Evolutionary conservation across 2,113 vertebrate genomes (phyloP), one percentile per base, ranked within the genome.

Genomic region (Ranitomeya variabilis): DNA sequence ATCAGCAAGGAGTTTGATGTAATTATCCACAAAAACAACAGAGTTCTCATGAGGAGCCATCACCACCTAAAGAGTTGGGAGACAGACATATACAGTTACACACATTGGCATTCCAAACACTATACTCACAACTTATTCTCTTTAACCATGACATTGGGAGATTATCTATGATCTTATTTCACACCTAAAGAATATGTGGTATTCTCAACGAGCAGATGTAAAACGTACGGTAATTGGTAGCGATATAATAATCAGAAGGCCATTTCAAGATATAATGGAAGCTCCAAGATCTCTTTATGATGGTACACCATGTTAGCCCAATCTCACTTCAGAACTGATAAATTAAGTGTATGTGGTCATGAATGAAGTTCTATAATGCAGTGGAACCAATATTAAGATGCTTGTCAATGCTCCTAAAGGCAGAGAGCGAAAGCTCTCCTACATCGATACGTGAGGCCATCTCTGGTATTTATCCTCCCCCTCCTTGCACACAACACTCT

Each of bases 1-100:
- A 90, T 99, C 98, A 9, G 96, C 95, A n/a, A 99, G 96, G 21
- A 99, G 97, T 90, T 99, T 99, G 95, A 99, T 99, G 93, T 99
- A 99, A 93, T 99, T 99, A 93, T 99, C 98, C 3, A 99, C 98
- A 94, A 99, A 99, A 69, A 99, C 97, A 91, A 98, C 96, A 0
- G 96, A 87, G 0, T 97, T 97, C 91, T 99, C 98, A 0, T 99
- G 98, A 1, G 98, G 98, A 76, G 98, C 98, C 98, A 99, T 99
- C 91, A 99, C 98, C 80, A 99, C 97, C 98, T 99, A 90, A 8
- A 78, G 37, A 51, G 16, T 9, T n/a, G 67, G 71, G 45, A 64
- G 64, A 80, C 26, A 79, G 14, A 31, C 59, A 57, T 76, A 60
- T 86, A 86, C 6, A 0, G 73, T 86, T 77, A 86, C 57, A 76